Base-by-base conservation (phyloP, 2,797 vertebrate genomes). In the Tenualosa thibaudeaui region DNA sequence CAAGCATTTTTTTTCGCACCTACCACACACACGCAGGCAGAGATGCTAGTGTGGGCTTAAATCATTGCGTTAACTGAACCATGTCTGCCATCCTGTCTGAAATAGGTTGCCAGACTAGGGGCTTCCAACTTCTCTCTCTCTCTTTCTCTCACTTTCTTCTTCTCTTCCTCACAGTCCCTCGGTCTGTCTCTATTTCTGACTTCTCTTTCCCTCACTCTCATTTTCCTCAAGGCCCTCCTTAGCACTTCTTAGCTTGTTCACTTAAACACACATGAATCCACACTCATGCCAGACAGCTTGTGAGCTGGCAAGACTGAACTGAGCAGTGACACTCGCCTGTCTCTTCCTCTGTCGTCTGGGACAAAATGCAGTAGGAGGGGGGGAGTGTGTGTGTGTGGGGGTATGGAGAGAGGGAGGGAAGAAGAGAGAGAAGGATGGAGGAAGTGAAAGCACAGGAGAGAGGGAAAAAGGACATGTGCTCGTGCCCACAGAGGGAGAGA, bases 401-500 rank as follows among this genome's bases (percentile, higher is more conserved):
- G 43, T 19, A 53, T 68, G 71, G 82, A 40, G 54, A 7, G 26
- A 4, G 12, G 31, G 2, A 71, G 4, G 15, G 65, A 68, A 6
- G 12, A 17, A 46, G 71, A 4, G 12, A 71, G 4, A 7, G 65
- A 68, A 6, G 12, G 40, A 46, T 37, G 37, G 71, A 46, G 0
- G 37, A 9, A 22, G 78, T 13, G 81, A 13, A 17, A 37, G 71
- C 71, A 78, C 71, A 40, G n/a, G 5, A 58, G 40, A 51, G 65
- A 83, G 13, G 12, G 24, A 12, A 26, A 56, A 46, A 78, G 71
- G 71, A 78, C 65, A 40, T 71, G 65, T 71, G 65, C 65, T 71
- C 26, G 13, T 71, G 65, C 65, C 65, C 65, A 37, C 65, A 37
- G 71, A 71, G 68, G 83, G 88, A 90, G 62, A 91, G 90, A 91